Percentiles rank a stretch among this genome's conserved stretches.
Conservation (phyloP, 1,140 invertebrate genomes). For the Oppia nitens region DNA sequence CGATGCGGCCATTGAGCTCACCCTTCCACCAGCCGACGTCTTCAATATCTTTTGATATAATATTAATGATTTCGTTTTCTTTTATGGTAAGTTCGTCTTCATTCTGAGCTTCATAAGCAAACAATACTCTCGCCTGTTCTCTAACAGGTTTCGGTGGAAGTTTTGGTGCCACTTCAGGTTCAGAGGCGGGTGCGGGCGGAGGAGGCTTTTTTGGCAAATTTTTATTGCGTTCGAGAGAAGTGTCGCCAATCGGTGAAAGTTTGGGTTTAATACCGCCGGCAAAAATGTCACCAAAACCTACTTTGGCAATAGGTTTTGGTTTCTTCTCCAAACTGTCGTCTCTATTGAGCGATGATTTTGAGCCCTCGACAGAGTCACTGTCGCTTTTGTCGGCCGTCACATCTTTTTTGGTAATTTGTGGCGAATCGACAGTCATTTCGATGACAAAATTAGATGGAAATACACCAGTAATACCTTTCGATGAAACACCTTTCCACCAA, state of each 20-base stretch:
- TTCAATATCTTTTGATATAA: slow-evolving; percentile 67
- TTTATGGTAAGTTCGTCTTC: slow-evolving; percentile 78
- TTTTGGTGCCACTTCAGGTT: slow-evolving; percentile 26
- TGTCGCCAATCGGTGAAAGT: not conserved
- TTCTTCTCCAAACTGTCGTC: not conserved
- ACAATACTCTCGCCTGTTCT: slow-evolving; percentile 67
- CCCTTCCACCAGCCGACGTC: slow-evolving; percentile 96
- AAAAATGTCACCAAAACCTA: slow-evolving; percentile 19
- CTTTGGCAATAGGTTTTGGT: slow-evolving; percentile 1
- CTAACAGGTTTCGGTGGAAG: slow-evolving; percentile 37
- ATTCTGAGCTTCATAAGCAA: slow-evolving; percentile 63
- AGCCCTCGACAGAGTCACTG: not conserved
- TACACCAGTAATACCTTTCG: slow-evolving; percentile 50
- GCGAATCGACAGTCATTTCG: slow-evolving; percentile 5
- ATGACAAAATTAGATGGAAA: slow-evolving; percentile 86
- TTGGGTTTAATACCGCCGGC: slow-evolving; percentile 7
- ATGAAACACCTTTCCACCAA: slow-evolving; percentile 40
- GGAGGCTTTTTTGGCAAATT: slow-evolving; percentile 3
- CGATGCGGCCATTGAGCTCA: slow-evolving; percentile 66
- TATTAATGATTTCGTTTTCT: slow-evolving; percentile 73
- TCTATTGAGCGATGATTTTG: not conserved
- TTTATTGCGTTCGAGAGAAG: not conserved
- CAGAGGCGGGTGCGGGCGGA: slow-evolving; percentile 2
- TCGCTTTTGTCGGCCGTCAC: not conserved
- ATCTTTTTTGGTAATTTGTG: not conserved